Evolutionary conservation across 1,140 invertebrate genomes (phyloP).

Genomic region (Heliconius melpomene): DNA sequence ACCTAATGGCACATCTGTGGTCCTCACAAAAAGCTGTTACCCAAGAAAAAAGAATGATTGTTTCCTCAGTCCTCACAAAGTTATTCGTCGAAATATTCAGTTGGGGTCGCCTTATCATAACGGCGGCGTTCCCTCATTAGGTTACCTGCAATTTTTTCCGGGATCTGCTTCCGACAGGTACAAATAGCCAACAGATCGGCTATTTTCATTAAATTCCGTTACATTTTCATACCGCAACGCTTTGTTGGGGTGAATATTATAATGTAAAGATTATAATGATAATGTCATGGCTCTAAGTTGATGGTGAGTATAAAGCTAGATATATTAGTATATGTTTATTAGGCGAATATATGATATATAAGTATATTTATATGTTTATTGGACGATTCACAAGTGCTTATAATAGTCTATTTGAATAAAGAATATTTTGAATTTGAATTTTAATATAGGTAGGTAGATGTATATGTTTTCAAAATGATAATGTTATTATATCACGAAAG

Average conservation of each 20-base stretch:
- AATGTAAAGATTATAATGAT: neutral
- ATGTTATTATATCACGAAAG: no score
- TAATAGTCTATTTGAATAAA: no score
- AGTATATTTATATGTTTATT: no score
- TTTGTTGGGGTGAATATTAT: neutral
- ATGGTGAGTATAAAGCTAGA: no score
- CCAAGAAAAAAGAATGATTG: slow-evolving; percentile 8
- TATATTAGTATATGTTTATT: no score
- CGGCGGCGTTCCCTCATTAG: slow-evolving; percentile 23
- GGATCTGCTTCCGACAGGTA: slow-evolving; percentile 23
- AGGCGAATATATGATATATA: no score
- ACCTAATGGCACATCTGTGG: neutral
- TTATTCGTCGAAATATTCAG: slow-evolving; percentile 27
- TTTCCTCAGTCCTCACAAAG: slow-evolving; percentile 19
- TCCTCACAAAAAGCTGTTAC: slow-evolving; percentile 10
- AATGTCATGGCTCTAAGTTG: no score
- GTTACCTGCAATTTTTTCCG: slow-evolving; percentile 25
- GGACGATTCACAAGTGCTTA: no score
- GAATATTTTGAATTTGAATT: no score
- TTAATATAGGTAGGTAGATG: no score
- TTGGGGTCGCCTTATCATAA: slow-evolving; percentile 28
- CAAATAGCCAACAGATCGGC: slow-evolving; percentile 26
- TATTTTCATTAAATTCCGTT: slow-evolving; percentile 1
- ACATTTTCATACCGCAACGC: neutral
- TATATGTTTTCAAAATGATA: no score